Percentiles rank a stretch among this genome's conserved stretches.
phyloP scores from a whole-genome alignment of 2,797 vertebrate species.

The Poecilia picta region DNA sequence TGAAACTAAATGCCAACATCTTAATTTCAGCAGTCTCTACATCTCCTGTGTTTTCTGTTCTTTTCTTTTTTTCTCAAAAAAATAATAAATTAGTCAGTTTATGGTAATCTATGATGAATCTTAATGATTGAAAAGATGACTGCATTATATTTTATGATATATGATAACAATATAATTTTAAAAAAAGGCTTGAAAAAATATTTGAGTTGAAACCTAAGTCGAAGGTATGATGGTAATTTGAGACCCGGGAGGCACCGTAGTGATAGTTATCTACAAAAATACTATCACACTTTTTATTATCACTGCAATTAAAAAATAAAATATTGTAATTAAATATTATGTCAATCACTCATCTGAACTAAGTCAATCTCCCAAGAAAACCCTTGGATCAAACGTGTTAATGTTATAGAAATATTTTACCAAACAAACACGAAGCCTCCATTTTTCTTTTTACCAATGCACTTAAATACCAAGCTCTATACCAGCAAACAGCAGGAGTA shows the following conservation, averaged over 20 bases:
- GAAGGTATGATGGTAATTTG: no score
- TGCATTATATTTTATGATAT: no score
- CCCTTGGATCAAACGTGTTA: not conserved
- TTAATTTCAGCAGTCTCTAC: not conserved
- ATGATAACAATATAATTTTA: no score
- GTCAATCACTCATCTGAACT: no score
- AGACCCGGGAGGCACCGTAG: no score
- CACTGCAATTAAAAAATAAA: no score
- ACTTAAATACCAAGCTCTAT: not conserved
- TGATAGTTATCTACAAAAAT: no score
- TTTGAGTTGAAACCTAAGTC: no score
- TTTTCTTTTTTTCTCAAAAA: not conserved
- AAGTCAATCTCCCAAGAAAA: not conserved
- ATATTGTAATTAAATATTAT: no score
- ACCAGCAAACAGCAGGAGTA: no score
- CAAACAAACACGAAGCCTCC: not conserved
- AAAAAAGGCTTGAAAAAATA: no score
- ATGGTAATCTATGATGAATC: not conserved
- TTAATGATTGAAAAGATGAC: not conserved
- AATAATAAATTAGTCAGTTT: not conserved
- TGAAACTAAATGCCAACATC: not conserved
- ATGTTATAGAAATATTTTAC: not conserved
- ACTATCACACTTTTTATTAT: no score
- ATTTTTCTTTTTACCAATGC: not conserved
- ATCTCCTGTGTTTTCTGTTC: not conserved